These are phyloP conservation scores for Neoscelio sp. DNA, from an alignment of 2,888 invertebrate genomes.

Conservation along the genomic window DNA sequence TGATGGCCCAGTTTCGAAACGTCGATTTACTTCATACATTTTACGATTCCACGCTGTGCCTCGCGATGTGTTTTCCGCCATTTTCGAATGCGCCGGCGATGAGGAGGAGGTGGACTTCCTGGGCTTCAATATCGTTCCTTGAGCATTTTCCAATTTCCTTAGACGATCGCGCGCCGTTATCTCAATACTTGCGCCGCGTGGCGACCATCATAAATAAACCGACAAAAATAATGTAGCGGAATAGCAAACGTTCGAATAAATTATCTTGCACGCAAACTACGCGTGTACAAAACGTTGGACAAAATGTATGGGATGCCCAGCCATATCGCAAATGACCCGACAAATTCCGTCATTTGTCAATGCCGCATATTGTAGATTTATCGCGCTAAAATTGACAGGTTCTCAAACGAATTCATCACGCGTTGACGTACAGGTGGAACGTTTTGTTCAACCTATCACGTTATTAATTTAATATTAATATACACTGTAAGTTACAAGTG, in stretches of 20 bases:
- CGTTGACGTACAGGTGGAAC: slow-evolving; percentile 34
- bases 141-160: slow-evolving; percentile 69
- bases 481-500: too few species aligned
- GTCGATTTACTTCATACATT: slow-evolving; percentile 61
- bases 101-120: slow-evolving; percentile 36
- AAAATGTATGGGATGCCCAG: slow-evolving; percentile 4
- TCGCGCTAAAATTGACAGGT: slow-evolving; percentile 44
- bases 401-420: slow-evolving; percentile 40
- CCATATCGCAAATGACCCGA: slow-evolving; percentile 36
- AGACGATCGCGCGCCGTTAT: slow-evolving; percentile 63
- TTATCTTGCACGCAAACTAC: slow-evolving; percentile 15
- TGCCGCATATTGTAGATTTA: slow-evolving; percentile 38
- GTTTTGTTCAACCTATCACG: slow-evolving; percentile 4
- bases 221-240: slow-evolving; percentile 51
- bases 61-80: slow-evolving; percentile 61
- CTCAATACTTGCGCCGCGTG: slow-evolving; percentile 53
- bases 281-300: slow-evolving; percentile 8
- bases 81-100: slow-evolving; percentile 43
- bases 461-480: too few species aligned
- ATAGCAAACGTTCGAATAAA: slow-evolving; percentile 24
- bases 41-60: slow-evolving; percentile 55
- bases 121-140: slow-evolving; percentile 65
- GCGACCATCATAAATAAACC: slow-evolving; percentile 65
- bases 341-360: slow-evolving; percentile 51
- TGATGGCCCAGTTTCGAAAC: slow-evolving; percentile 58